Percentiles rank a stretch among this genome's conserved stretches.
Conservation (phyloP, 2,113 vertebrate species). For the Heterotis niloticus region DNA sequence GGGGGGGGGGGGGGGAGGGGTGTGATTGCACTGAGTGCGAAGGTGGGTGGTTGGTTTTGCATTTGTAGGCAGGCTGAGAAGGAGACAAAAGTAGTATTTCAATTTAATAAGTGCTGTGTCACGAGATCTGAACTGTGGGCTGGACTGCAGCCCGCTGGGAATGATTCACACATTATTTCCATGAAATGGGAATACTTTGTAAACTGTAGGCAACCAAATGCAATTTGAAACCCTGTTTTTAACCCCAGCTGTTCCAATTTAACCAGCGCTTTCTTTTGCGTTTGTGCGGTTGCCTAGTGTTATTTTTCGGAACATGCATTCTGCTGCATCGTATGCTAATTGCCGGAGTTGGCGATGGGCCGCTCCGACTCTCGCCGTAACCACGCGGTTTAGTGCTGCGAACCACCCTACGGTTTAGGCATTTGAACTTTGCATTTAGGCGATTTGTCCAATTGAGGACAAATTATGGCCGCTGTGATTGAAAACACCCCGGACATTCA, state of each 20-base stretch:
- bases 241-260: slow-evolving; percentile 10
- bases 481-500: too few relatives aligned
- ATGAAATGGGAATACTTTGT: slow-evolving; percentile 47
- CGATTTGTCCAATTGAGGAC: not conserved
- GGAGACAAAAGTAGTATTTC: slow-evolving; percentile 76
- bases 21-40: not conserved
- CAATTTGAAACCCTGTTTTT: slow-evolving; percentile 21
- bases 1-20: slow-evolving; percentile 10
- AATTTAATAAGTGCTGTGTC: slow-evolving; percentile 73
- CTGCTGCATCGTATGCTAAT: not conserved
- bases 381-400: not conserved
- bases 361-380: not conserved
- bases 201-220: slow-evolving; percentile 25
- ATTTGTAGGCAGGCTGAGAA: slow-evolving; percentile 45
- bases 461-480: too few relatives aligned
- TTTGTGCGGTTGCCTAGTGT: not conserved
- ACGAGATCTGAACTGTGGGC: slow-evolving; percentile 75
- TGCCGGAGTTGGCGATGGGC: slow-evolving; percentile 1
- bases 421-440: not conserved
- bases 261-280: not conserved
- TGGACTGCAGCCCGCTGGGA: slow-evolving; percentile 65
- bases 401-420: not conserved
- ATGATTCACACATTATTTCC: slow-evolving; percentile 68
- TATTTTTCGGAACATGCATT: not conserved
- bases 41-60: slow-evolving; percentile 19